Evolutionary conservation across 2,113 vertebrate genomes (phyloP).

Genomic region (Lanius ludovicianus): DNA sequence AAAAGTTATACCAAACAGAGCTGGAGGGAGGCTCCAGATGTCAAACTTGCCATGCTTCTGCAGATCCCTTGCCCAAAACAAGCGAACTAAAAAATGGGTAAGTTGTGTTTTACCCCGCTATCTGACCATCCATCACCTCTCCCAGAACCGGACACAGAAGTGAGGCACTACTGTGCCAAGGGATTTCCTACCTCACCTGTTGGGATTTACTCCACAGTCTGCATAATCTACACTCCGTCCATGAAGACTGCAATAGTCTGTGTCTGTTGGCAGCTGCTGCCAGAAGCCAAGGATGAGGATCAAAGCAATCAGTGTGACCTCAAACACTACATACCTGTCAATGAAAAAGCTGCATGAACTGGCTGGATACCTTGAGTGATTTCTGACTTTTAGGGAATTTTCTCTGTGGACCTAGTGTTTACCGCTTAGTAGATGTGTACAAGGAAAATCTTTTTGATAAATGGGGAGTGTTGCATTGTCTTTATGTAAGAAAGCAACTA

Average conservation of each 20-base stretch:
- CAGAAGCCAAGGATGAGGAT: neutral
- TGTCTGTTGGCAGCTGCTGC: neutral
- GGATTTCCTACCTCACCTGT: neutral
- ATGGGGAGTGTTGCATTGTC: neutral
- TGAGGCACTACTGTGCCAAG: fast-evolving
- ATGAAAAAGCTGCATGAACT: neutral
- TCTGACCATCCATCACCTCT: neutral
- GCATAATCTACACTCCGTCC: neutral
- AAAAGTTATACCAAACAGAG: neutral
- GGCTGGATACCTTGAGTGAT: neutral
- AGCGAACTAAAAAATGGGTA: neutral
- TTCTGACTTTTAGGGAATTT: neutral
- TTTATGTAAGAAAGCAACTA: neutral
- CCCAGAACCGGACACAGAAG: neutral
- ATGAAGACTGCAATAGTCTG: neutral
- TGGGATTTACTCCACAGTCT: neutral
- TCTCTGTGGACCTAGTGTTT: neutral
- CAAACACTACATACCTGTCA: neutral
- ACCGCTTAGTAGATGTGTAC: fast-evolving
- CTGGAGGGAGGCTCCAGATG: neutral
- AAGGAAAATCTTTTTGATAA: neutral
- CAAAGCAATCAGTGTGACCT: neutral
- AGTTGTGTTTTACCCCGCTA: neutral
- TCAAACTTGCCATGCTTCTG: neutral
- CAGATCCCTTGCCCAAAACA: neutral